Conservation (phyloP, 2,888 invertebrate species). For the Anaspis maculata region DNA sequence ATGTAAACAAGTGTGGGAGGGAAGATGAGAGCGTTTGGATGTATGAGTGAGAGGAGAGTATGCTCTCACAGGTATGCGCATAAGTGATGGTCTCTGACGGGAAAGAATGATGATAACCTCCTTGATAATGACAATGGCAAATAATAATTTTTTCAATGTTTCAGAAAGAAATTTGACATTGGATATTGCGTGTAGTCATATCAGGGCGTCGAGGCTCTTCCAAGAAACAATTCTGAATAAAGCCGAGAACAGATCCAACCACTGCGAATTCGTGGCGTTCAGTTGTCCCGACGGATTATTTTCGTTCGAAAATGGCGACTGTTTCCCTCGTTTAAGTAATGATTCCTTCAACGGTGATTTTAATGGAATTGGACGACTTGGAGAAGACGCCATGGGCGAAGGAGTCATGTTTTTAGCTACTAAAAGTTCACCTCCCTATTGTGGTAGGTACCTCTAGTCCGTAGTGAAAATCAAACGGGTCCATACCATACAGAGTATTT, state of each 20-base stretch:
- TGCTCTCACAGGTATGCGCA: no score
- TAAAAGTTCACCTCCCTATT: slow-evolving; percentile 44
- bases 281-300: slow-evolving; percentile 46
- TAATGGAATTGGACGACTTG: slow-evolving; percentile 33
- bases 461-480: no score
- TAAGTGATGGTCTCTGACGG: no score
- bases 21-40: no score
- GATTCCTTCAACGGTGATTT: slow-evolving; percentile 27
- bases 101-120: no score
- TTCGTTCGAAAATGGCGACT: slow-evolving; percentile 45
- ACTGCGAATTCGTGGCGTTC: slow-evolving; percentile 48
- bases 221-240: slow-evolving; percentile 44
- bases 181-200: slow-evolving; percentile 50
- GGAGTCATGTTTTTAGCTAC: slow-evolving; percentile 51
- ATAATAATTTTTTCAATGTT: no score
- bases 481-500: no score
- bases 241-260: slow-evolving; percentile 19
- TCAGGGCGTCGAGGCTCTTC: slow-evolving; percentile 48
- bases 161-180: slow-evolving; percentile 29
- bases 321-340: slow-evolving; percentile 43
- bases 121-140: no score
- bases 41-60: no score
- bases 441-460: no score
- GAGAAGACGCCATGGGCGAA: slow-evolving; percentile 39
- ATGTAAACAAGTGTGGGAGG: no score